A percentile compares a stretch with the other conserved stretches of the same genome.
phyloP scores from a whole-genome alignment of 2,888 invertebrate species.

The Apodemia duryi region DNA sequence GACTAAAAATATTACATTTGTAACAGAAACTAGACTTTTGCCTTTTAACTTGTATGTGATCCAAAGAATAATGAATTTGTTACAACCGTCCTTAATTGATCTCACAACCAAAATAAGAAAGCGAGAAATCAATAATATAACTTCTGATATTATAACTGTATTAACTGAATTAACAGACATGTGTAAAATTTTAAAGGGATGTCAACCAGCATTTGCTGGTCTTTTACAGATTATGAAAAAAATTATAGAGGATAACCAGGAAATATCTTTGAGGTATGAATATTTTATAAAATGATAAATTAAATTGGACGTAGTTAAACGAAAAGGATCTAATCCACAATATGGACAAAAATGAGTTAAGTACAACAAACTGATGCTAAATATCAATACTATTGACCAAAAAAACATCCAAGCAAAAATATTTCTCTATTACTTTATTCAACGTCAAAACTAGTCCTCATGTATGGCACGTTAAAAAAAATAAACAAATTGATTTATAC shows the following conservation, averaged over 20 bases:
- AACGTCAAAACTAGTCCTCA: no score
- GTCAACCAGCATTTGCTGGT: slow-evolving; percentile 51
- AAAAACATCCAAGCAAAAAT: no score
- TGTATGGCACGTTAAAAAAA: no score
- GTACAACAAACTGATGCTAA: no score
- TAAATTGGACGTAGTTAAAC: neutral
- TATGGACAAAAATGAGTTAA: no score
- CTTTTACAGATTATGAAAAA: slow-evolving; percentile 47
- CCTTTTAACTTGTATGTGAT: slow-evolving; percentile 79
- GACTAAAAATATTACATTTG: slow-evolving; percentile 27
- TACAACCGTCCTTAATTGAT: slow-evolving; percentile 38
- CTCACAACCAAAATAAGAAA: slow-evolving; percentile 27
- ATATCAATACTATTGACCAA: no score
- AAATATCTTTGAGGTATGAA: slow-evolving; percentile 19
- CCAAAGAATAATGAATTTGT: slow-evolving; percentile 51
- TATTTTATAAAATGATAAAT: neutral
- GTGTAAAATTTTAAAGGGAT: slow-evolving; percentile 41
- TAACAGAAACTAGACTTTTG: slow-evolving; percentile 58
- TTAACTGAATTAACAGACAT: slow-evolving; percentile 31
- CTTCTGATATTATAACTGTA: slow-evolving; percentile 26
- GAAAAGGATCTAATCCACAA: no score
- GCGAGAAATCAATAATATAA: slow-evolving; percentile 19
- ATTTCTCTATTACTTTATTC: no score
- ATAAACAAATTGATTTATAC: no score
- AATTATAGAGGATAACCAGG: slow-evolving; percentile 35